A percentile compares a stretch with the other conserved stretches of the same genome.
Conservation (phyloP, 2,113 vertebrate species). For the Anseranas semipalmata region DNA sequence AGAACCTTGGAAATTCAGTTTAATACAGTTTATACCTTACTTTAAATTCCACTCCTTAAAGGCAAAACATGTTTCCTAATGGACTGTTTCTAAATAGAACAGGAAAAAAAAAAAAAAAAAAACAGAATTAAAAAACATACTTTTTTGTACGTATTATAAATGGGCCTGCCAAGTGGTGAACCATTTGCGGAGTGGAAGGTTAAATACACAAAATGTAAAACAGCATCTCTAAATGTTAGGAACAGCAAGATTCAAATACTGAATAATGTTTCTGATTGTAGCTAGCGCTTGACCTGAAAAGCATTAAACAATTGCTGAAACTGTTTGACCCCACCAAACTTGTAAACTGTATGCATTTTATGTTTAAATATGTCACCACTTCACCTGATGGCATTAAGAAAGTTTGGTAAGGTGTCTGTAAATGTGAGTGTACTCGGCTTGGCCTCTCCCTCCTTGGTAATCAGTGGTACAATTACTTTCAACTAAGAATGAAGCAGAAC, state of each 20-base stretch:
- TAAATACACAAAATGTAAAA: background rate
- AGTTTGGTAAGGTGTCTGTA: background rate
- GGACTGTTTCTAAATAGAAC: background rate
- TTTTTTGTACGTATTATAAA: background rate
- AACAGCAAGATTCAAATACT: background rate
- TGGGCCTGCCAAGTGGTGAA: background rate
- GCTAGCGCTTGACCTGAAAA: background rate
- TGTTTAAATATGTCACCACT: background rate
- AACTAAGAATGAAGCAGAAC: background rate
- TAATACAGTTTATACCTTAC: background rate
- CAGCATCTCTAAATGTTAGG: background rate
- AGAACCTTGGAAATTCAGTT: background rate
- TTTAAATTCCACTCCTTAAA: background rate
- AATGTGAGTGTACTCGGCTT: background rate
- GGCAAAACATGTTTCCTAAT: background rate
- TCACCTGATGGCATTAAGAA: background rate
- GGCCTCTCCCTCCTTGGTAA: background rate
- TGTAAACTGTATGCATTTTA: background rate
- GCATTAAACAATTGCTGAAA: background rate
- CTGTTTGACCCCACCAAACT: background rate
- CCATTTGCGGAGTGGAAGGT: background rate
- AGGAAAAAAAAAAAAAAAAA: background rate
- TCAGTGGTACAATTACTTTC: background rate
- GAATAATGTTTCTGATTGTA: background rate
- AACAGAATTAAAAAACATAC: background rate